A percentile compares a stretch with the other conserved stretches of the same genome.
Conservation (phyloP, 2,113 vertebrate species). For the Asarcornis scutulata region DNA sequence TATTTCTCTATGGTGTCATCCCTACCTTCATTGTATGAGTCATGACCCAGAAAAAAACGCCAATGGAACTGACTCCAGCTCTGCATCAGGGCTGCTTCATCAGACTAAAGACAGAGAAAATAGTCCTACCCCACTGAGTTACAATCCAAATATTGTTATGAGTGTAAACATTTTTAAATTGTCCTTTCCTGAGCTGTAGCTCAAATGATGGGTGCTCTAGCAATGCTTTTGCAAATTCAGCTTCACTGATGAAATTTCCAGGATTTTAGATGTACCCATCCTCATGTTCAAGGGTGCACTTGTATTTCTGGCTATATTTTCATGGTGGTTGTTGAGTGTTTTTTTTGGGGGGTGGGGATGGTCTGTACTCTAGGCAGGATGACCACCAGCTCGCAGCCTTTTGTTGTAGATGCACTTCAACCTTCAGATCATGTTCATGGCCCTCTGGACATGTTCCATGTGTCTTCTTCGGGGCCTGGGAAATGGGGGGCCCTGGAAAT, state of each 20-base stretch:
- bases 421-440: too few species aligned
- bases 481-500: too few species aligned
- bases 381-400: too few species aligned
- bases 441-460: too few species aligned
- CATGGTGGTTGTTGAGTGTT: not conserved
- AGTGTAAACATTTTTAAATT: not conserved
- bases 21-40: constrained; percentile 48
- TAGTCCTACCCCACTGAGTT: not conserved
- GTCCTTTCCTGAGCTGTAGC: not conserved
- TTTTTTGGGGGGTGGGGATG: not conserved
- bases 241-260: not conserved
- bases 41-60: constrained; percentile 16
- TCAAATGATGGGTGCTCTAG: not conserved
- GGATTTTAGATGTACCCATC: not conserved
- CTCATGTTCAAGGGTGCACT: not conserved
- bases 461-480: too few species aligned
- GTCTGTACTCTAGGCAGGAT: too few species aligned
- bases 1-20: constrained; percentile 20
- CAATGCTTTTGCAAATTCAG: not conserved
- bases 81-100: not conserved
- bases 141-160: constrained; percentile 7
- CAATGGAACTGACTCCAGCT: not conserved
- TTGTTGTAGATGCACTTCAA: too few species aligned
- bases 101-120: not conserved
- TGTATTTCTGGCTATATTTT: not conserved